Base-by-base conservation (phyloP, 53 echinoderm and acorn worm genomes). In the Astropecten irregularis region DNA sequence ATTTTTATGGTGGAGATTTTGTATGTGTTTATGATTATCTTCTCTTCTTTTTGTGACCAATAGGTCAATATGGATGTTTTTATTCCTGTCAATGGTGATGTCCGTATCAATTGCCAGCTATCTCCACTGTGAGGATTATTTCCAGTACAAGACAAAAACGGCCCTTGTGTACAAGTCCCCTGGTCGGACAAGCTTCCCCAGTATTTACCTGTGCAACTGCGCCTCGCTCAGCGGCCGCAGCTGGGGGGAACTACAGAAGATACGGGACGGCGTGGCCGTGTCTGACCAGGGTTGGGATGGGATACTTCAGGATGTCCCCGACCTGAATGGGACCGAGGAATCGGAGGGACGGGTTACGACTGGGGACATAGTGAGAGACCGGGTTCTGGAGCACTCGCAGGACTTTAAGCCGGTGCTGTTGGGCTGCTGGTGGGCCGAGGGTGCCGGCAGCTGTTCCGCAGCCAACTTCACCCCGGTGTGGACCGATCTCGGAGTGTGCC, bases 401-500 rank as follows among this genome's bases (percentile, higher is more conserved):
- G 51, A 52, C n/a, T 32, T 71, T n/a, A 34, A 50, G 18, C 32
- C 14, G 23, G 50, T 50, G 49, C 71, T 71, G 2, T 32, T 71
- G 71, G 51, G 42, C n/a, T 71, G 71, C 71, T 33, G 51, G 16
- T 71, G 71, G 71, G 42, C 42, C 42, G 42, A 11, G 6, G 42
- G 11, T 6, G 42, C 42, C 6, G 42, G 6, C 42, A 29, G 35
- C 0, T 71, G 71, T 34, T 71, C 71, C 3, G 52, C 71, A n/a
- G 71, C 32, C 20, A 71, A 71, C 36, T 71, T 71, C 71, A 71
- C 50, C 2, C 71, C 31, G n/a, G 52, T 71, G 8, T 71, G 71
- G 71, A 71, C 71, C 33, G 71, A 71, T 31, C 30, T 50, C 33
- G 71, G 71, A 3, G 71, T 71, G 52, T 71, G 71, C 33, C 42